phyloP scores from a whole-genome alignment of 2,113 vertebrate genomes.

The Diadophis punctatus region DNA sequence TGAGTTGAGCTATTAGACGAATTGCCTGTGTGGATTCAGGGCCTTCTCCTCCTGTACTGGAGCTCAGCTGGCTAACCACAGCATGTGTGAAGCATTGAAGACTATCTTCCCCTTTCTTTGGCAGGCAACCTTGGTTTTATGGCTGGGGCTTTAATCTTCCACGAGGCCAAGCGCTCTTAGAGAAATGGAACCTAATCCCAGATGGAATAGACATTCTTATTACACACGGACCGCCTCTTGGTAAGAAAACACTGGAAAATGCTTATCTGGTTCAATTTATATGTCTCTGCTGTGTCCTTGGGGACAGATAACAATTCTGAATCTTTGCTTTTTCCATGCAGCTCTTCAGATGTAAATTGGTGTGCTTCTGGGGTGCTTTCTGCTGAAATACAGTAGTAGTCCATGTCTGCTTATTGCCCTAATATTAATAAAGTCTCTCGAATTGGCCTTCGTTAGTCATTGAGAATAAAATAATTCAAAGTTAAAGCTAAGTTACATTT shows the following conservation, averaged over 20 bases:
- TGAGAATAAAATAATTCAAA: neutral
- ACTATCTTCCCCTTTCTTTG: constrained; percentile 44
- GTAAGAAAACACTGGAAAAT: constrained; percentile 70
- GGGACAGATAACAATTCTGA: neutral
- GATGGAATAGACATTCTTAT: constrained; percentile 91
- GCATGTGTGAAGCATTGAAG: constrained; percentile 52
- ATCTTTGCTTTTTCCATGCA: neutral
- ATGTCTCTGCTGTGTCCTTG: constrained; percentile 22
- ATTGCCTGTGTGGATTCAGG: neutral
- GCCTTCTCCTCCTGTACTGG: neutral
- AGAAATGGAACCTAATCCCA: constrained; percentile 98
- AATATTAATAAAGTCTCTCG: neutral
- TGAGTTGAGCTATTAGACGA: neutral
- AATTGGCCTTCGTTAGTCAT: neutral
- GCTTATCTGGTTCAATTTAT: constrained; percentile 31
- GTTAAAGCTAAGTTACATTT: neutral
- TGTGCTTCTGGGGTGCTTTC: neutral
- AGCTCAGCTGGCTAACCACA: constrained; percentile 50
- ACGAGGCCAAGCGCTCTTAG: constrained; percentile 89
- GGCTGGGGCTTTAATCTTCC: constrained; percentile 98
- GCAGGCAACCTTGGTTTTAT: constrained; percentile 97
- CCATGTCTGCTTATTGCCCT: neutral
- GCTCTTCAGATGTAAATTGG: neutral
- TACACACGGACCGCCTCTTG: constrained; percentile 93
- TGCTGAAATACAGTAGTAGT: neutral